Base-by-base conservation (phyloP, 1,140 invertebrate species). In the Maconellicoccus hirsutus region DNA sequence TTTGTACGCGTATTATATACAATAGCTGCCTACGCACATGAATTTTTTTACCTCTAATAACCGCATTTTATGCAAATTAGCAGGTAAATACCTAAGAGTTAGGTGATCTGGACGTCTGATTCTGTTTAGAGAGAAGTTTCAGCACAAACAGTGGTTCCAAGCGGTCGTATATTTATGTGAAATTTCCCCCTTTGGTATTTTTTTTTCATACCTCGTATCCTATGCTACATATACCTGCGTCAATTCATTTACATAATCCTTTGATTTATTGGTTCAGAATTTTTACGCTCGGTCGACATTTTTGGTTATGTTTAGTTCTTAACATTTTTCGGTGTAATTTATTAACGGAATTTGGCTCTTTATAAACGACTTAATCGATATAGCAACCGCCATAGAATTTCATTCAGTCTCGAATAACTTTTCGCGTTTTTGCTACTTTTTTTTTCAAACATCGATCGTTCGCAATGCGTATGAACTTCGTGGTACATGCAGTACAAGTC, bases 61-160 rank as follows among this genome's bases (percentile, higher is more conserved):
- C 42, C 42, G 42, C 42, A 52, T 52, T 52, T 52, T 52, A 52
- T 52, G 42, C 42, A 52, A 52, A 52, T 52, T 52, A 52, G 42
- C 42, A 52, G 42, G 42, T 52, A 52, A 52, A 52, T 52, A 52
- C 42, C 42, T 14, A 52, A 52, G 42, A 52, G 42, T 52, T 52
- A 52, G 42, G 42, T 52, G 42, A 52, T 52, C 42, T 52, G 42
- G 42, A 52, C 42, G 42, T 52, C 42, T 52, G 42, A 52, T 52
- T 52, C 42, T 52, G 42, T 33, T 33, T 52, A 52, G 42, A 52
- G 42, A 52, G 42, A 14, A 52, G 42, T 52, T 52, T 52, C 42
- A 52, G 42, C 42, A 19, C 42, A 19, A 52, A 19, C 42, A 52
- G 42, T 52, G 42, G 42, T 52, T 52, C 42, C 42, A 52, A 14